These are phyloP conservation scores for Poecilia wingei DNA, from an alignment of 2,797 vertebrate species.

Conservation along the genomic window DNA sequence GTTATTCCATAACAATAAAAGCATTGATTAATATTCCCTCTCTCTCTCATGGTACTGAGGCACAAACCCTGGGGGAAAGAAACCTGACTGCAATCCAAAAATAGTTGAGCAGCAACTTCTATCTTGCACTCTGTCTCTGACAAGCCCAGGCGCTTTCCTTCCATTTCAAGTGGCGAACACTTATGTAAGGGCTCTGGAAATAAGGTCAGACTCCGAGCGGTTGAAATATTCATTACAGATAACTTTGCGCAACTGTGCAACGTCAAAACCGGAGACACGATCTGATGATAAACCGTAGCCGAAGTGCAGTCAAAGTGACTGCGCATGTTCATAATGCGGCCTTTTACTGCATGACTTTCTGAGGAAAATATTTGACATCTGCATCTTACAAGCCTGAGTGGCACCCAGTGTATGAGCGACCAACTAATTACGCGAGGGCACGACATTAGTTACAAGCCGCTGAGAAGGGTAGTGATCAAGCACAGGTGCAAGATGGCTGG, in stretches of 20 bases:
- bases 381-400: constrained; percentile 15
- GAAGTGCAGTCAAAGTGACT: neutral
- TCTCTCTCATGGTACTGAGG: constrained; percentile 39
- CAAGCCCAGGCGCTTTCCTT: constrained; percentile 58
- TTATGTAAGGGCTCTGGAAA: constrained; percentile 51
- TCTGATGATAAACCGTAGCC: neutral
- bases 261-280: constrained; percentile 2
- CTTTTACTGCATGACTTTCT: constrained; percentile 15
- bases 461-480: constrained; percentile 29
- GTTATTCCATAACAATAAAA: constrained; percentile 55
- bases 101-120: constrained; percentile 58
- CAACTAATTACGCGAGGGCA: constrained; percentile 41
- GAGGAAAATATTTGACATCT: constrained; percentile 44
- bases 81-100: constrained; percentile 66
- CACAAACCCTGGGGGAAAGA: constrained; percentile 41
- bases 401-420: constrained; percentile 7
- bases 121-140: constrained; percentile 37
- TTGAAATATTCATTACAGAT: constrained; percentile 24
- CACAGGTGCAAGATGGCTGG: neutral
- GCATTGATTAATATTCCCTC: constrained; percentile 64
- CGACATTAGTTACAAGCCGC: constrained; percentile 35
- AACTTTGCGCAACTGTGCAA: neutral
- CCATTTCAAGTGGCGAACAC: constrained; percentile 48
- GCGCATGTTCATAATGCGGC: neutral
- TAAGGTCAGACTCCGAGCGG: constrained; percentile 33